phyloP scores from a whole-genome alignment of 2,113 vertebrate species.

The Leucosticte australis region DNA sequence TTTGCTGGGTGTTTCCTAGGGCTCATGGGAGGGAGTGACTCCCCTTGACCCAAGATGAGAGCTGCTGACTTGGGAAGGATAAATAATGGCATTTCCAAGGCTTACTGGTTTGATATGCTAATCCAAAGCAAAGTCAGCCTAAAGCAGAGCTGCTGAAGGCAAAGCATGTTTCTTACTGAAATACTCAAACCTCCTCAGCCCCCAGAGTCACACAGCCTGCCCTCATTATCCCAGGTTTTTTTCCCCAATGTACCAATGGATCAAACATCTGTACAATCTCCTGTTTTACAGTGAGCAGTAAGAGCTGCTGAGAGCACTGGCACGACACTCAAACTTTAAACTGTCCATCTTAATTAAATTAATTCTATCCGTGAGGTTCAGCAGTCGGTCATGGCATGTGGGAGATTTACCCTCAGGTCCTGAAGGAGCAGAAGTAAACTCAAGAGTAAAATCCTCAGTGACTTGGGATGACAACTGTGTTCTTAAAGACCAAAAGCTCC shows the following conservation, averaged over 20 bases:
- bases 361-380: slow-evolving; percentile 25
- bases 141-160: slow-evolving; percentile 9
- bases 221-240: neutral
- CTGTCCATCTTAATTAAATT: slow-evolving; percentile 52
- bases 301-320: neutral
- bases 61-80: neutral
- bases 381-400: neutral
- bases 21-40: neutral
- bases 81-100: neutral
- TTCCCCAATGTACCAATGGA: neutral
- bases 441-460: slow-evolving; percentile 46
- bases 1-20: neutral
- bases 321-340: neutral
- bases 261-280: neutral
- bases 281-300: neutral
- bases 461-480: slow-evolving; percentile 56
- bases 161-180: neutral
- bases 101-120: neutral
- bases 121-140: neutral
- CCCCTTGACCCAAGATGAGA: neutral
- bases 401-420: slow-evolving; percentile 33
- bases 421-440: slow-evolving; percentile 22
- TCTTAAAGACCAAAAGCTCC: slow-evolving; percentile 37
- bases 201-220: neutral
- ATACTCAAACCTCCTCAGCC: neutral